phyloP scores from a whole-genome alignment of 1,140 invertebrate genomes.

The Drosophila setifemur region DNA sequence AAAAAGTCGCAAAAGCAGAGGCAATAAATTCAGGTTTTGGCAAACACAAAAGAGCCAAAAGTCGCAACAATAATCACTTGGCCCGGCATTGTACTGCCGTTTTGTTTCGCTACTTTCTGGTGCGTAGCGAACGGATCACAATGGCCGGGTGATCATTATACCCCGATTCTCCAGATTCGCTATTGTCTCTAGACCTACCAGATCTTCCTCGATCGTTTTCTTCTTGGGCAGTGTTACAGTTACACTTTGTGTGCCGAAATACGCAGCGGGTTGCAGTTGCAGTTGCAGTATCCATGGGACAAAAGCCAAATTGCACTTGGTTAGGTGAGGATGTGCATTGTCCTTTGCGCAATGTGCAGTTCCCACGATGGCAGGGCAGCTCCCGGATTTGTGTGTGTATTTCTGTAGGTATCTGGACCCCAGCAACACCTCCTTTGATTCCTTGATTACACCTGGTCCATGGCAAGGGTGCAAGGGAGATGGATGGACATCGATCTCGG shows the following conservation, averaged over 20 bases:
- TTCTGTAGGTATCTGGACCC: conserved; percentile 16
- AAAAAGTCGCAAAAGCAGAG: conserved; percentile 32
- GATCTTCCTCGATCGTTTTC: conserved; percentile 11
- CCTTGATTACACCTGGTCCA: conserved; percentile 51
- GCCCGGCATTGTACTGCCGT: conserved; percentile 22
- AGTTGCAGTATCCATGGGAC: conserved; percentile 36
- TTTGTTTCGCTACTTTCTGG: conserved; percentile 22
- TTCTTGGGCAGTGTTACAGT: conserved; percentile 52
- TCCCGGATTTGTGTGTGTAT: conserved; percentile 29
- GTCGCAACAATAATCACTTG: conserved; percentile 62
- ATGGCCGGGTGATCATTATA: conserved; percentile 33
- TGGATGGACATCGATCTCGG: conserved; percentile 28
- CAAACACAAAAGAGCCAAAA: conserved; percentile 46
- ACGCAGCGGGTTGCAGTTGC: conserved; percentile 63
- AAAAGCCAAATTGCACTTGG: conserved; percentile 74
- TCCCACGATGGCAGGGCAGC: conserved; percentile 54
- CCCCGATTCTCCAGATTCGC: conserved; percentile 30
- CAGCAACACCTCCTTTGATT: conserved; percentile 61
- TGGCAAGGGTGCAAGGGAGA: conserved; percentile 12
- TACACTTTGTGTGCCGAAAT: conserved; percentile 53
- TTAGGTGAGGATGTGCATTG: conserved; percentile 41
- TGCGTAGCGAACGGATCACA: conserved; percentile 45
- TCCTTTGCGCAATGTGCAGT: conserved; percentile 73
- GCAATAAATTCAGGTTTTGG: conserved; percentile 57
- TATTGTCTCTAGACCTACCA: conserved; percentile 16